Percentiles rank a stretch among this genome's conserved stretches.
Evolutionary conservation across 2,797 vertebrate genomes (phyloP).

Genomic region (Hemitrygon akajei): DNA sequence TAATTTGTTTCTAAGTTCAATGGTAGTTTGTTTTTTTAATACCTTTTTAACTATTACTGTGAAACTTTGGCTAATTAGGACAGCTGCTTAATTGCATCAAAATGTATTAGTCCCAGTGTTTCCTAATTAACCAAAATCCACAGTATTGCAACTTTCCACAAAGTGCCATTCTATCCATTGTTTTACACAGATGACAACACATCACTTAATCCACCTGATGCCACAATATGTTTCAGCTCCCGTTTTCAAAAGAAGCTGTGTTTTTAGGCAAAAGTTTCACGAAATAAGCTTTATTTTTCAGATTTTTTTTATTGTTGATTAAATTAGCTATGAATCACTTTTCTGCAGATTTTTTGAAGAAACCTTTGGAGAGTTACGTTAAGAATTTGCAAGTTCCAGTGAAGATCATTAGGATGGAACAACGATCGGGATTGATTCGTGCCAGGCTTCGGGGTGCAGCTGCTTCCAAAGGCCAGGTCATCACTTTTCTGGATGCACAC

Average conservation of each 20-base stretch:
- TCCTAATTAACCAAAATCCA: too few relatives aligned
- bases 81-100: too few relatives aligned
- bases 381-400: conserved; percentile 72
- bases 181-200: background rate
- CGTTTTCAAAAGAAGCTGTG: background rate
- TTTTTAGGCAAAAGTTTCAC: background rate
- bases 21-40: too few relatives aligned
- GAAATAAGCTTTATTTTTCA: background rate
- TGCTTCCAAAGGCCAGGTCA: conserved; percentile 79
- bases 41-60: too few relatives aligned
- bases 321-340: conserved; percentile 6
- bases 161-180: background rate
- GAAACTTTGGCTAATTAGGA: too few relatives aligned
- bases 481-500: conserved; percentile 96
- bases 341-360: conserved; percentile 78
- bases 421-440: conserved; percentile 85
- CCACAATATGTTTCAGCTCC: background rate
- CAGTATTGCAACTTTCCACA: background rate
- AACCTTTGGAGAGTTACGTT: conserved; percentile 77
- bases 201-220: too few relatives aligned
- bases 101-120: too few relatives aligned
- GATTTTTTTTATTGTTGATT: background rate
- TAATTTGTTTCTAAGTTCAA: too few relatives aligned
- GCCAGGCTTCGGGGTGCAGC: conserved; percentile 85
- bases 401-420: conserved; percentile 85